Base-by-base conservation (phyloP, 2,888 invertebrate genomes). In the Lasioglossum zephyrum region DNA sequence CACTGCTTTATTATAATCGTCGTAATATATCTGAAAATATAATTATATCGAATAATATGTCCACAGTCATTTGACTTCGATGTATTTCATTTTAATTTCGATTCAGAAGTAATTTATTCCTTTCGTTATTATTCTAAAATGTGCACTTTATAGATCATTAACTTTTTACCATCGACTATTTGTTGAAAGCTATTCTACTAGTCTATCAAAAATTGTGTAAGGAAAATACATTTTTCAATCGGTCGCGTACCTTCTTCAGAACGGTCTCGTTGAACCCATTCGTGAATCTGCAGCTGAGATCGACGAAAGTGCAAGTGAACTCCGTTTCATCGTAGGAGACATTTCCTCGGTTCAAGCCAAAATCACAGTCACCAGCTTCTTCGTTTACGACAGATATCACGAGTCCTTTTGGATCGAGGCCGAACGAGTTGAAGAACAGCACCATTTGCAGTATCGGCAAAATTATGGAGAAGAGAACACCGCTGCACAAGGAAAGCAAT, bases 381-480 rank as follows among this genome's bases (percentile, higher is more conserved):
- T 97, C 96, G 92, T 98, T 98, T 39, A 98, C 97, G 0, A 99
- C 96, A 0, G 97, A 98, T 60, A 99, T 91, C 75, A 96, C 96
- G 0, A 99, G 95, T 81, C 97, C 96, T 77, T 96, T 96, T 0
- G 98, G 97, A 91, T 98, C 97, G 75, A 96, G 96, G 0, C 98
- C 98, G 77, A 98, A 96, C 47, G 98, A 97, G 81, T 97, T 94
- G 95, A 98, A 97, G 95, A 99, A 98, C 60, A 97, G 96, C 66
- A 97, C 96, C 85, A 97, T 96, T 96, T 98, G 97, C 41, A 98
- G 95, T 26, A 98, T 95, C 22, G 99, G 99, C 93, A 99, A 97
- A 81, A 98, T 91, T 84, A 98, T 95, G 87, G 98, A 97, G 95
- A 99, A 99, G 87, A 97, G 95, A 47, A 98, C 95, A 60, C 98